These are phyloP conservation scores for Ciconia stormi DNA, from an alignment of 2,113 vertebrate genomes.

Conservation along the genomic window DNA sequence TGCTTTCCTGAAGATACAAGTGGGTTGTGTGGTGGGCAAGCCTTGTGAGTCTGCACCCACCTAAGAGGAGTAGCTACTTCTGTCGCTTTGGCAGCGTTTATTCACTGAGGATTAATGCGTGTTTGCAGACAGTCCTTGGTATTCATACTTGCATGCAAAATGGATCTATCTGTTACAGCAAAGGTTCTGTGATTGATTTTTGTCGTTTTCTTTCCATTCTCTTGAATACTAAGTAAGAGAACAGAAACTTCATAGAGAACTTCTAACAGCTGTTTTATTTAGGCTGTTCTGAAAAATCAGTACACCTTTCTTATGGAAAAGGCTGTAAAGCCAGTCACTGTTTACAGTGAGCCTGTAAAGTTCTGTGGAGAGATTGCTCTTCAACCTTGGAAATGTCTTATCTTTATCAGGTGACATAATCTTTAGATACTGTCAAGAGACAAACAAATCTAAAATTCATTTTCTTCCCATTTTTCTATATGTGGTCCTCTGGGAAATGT, in stretches of 20 bases:
- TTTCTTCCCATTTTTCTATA: not conserved
- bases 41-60: not conserved
- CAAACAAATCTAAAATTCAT: not conserved
- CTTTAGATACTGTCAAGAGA: not conserved
- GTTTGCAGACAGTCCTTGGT: not conserved
- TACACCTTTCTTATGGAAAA: not conserved
- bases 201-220: not conserved
- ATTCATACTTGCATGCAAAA: not conserved
- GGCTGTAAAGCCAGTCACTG: not conserved
- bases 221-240: not conserved
- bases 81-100: not conserved
- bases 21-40: not conserved
- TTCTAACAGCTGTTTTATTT: not conserved
- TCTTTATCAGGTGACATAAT: not conserved
- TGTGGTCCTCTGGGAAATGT: not conserved
- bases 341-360: not conserved
- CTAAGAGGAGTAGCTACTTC: not conserved
- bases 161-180: not conserved
- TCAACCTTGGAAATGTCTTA: not conserved
- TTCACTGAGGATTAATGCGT: not conserved
- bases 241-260: not conserved
- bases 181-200: not conserved
- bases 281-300: not conserved
- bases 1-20: not conserved
- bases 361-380: not conserved